phyloP scores from a whole-genome alignment of 1,140 invertebrate genomes.

The Nomia melanderi region DNA sequence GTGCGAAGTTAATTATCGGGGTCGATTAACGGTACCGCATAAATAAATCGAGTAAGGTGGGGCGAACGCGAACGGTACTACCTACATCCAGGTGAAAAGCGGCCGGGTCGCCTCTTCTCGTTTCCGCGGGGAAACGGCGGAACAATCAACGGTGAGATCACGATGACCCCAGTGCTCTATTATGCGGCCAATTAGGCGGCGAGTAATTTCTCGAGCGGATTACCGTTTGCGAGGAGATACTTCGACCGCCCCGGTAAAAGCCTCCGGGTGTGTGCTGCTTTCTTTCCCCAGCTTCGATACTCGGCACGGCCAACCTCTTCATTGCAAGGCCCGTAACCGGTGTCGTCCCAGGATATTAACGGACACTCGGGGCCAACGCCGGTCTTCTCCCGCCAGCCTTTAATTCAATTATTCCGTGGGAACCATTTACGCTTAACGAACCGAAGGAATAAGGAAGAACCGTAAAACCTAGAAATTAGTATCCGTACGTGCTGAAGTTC shows the following conservation, averaged over 20 bases:
- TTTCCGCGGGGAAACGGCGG: constrained; percentile 52
- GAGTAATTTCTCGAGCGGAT: constrained; percentile 59
- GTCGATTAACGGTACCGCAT: constrained; percentile 51
- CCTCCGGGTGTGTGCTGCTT: background rate
- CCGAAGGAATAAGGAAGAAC: background rate
- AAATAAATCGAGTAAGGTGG: constrained; percentile 35
- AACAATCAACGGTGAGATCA: constrained; percentile 52
- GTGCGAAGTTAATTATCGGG: constrained; percentile 50
- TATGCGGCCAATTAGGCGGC: constrained; percentile 51
- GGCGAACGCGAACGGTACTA: background rate
- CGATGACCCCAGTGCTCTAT: constrained; percentile 40
- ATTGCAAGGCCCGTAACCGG: background rate
- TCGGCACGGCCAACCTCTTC: background rate
- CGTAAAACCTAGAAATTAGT: too few relatives aligned
- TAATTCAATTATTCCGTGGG: background rate
- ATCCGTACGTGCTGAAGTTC: too few relatives aligned
- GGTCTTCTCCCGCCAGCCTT: background rate
- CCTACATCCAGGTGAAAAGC: constrained; percentile 24
- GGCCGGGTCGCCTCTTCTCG: constrained; percentile 17
- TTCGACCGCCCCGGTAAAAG: background rate
- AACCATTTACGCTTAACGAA: background rate
- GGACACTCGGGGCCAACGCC: background rate
- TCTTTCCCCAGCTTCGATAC: background rate
- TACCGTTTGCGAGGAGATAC: background rate
- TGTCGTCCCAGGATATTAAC: background rate